Percentiles rank a stretch among this genome's conserved stretches.
phyloP scores from a whole-genome alignment of 2,797 vertebrate species.

The Muscicapa comitata region DNA sequence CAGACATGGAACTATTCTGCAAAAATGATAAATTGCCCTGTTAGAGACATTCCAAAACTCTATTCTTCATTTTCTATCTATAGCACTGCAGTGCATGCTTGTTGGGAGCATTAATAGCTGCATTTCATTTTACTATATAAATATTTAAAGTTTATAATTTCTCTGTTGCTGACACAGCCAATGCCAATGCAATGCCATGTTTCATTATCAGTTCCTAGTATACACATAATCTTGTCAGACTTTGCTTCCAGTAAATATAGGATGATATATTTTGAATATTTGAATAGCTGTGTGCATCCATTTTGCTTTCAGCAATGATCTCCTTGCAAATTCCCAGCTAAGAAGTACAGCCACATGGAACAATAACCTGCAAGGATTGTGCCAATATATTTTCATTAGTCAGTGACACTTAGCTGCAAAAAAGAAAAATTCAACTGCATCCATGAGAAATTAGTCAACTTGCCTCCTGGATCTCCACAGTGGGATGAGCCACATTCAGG shows the following conservation, averaged over 20 bases:
- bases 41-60: slow-evolving; percentile 51
- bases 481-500: not conserved
- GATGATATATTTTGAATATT: slow-evolving; percentile 74
- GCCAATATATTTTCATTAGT: slow-evolving; percentile 74
- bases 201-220: slow-evolving; percentile 66
- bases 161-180: slow-evolving; percentile 65
- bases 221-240: slow-evolving; percentile 75
- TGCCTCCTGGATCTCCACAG: not conserved
- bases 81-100: slow-evolving; percentile 41
- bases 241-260: slow-evolving; percentile 73
- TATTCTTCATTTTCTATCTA: slow-evolving; percentile 68
- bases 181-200: slow-evolving; percentile 58
- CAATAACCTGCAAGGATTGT: slow-evolving; percentile 57
- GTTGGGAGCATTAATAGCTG: slow-evolving; percentile 69
- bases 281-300: slow-evolving; percentile 62
- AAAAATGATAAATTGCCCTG: slow-evolving; percentile 68
- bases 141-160: slow-evolving; percentile 77
- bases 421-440: slow-evolving; percentile 46
- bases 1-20: slow-evolving; percentile 51
- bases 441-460: slow-evolving; percentile 40
- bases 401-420: slow-evolving; percentile 63
- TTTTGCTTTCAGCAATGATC: slow-evolving; percentile 68
- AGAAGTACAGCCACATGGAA: slow-evolving; percentile 64
- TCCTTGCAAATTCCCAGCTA: slow-evolving; percentile 70
- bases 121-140: slow-evolving; percentile 74